Evolutionary conservation across 2,113 vertebrate species (phyloP).

Genomic region (Mormoops blainvillei): DNA sequence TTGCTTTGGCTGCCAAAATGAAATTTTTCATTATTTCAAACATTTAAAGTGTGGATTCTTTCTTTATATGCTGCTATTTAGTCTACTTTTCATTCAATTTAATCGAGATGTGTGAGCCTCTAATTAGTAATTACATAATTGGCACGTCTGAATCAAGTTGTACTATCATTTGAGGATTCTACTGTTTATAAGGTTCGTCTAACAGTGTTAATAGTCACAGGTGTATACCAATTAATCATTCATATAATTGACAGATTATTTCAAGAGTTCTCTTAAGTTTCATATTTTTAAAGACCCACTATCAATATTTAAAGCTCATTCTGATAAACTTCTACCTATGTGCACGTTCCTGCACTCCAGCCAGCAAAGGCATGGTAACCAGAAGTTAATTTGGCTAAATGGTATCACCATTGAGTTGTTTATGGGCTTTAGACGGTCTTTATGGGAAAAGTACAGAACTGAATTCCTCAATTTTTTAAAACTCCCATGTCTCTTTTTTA

Average conservation of each 20-base stretch:
- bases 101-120: slow-evolving; percentile 47
- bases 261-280: neutral
- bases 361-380: slow-evolving; percentile 34
- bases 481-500: neutral
- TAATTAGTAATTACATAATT: slow-evolving; percentile 45
- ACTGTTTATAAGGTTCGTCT: slow-evolving; percentile 60
- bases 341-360: slow-evolving; percentile 60
- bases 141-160: slow-evolving; percentile 72
- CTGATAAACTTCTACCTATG: slow-evolving; percentile 42
- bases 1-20: slow-evolving; percentile 68
- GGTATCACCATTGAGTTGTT: neutral
- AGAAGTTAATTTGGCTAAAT: slow-evolving; percentile 38
- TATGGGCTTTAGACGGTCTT: neutral
- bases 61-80: slow-evolving; percentile 31
- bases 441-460: neutral
- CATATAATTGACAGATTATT: neutral
- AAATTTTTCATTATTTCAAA: slow-evolving; percentile 25
- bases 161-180: slow-evolving; percentile 74
- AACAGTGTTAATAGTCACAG: slow-evolving; percentile 53
- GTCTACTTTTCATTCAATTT: slow-evolving; percentile 13
- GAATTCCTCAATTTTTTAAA: neutral
- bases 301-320: neutral
- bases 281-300: neutral
- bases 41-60: slow-evolving; percentile 9
- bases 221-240: slow-evolving; percentile 19